A percentile compares a stretch with the other conserved stretches of the same genome.
Conservation (phyloP, 2,113 vertebrate species). For the Brachirus orientalis region DNA sequence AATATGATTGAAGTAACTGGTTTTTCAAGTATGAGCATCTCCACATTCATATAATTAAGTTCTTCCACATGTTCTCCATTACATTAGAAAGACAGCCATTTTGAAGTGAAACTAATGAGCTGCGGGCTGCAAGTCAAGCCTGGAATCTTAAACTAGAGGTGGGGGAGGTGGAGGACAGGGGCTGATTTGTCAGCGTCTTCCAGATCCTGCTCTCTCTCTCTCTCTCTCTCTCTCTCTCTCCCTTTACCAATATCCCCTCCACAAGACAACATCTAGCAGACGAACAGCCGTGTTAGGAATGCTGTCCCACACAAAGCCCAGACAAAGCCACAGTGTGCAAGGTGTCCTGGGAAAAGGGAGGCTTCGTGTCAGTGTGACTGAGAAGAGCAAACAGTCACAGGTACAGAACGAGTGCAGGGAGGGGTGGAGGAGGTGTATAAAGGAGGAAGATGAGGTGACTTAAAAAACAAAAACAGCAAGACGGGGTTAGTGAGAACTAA, state of each 20-base stretch:
- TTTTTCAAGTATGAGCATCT: conserved; percentile 27
- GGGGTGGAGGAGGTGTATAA: conserved; percentile 6
- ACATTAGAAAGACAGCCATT: conserved; percentile 71
- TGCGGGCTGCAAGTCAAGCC: conserved; percentile 41
- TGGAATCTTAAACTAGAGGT: conserved; percentile 59
- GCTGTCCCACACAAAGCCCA: conserved; percentile 57
- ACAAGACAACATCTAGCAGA: conserved; percentile 48
- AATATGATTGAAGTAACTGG: conserved; percentile 12
- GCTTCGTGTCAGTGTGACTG: conserved; percentile 45
- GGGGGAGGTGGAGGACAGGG: conserved; percentile 45
- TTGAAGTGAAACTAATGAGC: conserved; percentile 71
- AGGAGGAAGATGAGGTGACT: not conserved
- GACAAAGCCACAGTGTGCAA: conserved; percentile 66
- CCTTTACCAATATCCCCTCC: conserved; percentile 11
- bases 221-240: not conserved
- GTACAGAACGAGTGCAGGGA: conserved; percentile 30
- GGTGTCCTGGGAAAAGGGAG: conserved; percentile 51
- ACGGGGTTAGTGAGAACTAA: not conserved
- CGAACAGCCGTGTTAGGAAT: conserved; percentile 63
- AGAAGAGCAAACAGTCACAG: conserved; percentile 69
- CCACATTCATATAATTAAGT: conserved; percentile 49
- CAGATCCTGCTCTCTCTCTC: conserved; percentile 6
- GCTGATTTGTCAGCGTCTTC: conserved; percentile 31
- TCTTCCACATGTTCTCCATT: conserved; percentile 72
- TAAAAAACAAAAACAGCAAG: conserved; percentile 15